These are phyloP conservation scores for Leuciscus waleckii DNA, from an alignment of 2,797 vertebrate genomes.

Conservation along the genomic window DNA sequence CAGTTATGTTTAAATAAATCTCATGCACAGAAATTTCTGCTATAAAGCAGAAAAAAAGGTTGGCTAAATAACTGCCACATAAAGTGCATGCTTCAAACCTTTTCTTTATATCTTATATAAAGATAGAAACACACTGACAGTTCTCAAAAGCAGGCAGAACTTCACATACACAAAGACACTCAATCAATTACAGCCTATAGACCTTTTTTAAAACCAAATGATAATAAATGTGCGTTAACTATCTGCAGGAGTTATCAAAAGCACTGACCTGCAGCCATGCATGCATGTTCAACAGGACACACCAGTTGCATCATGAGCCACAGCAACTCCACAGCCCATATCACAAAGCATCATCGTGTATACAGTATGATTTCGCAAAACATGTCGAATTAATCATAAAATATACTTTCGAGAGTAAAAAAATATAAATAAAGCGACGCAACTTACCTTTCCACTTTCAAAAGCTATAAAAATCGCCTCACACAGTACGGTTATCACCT, in stretches of 20 bases:
- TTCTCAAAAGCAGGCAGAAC: not conserved
- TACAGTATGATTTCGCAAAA: not conserved
- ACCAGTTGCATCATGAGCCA: slow-evolving; percentile 29
- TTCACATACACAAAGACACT: not conserved
- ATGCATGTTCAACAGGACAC: slow-evolving; percentile 24
- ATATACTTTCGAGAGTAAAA: slow-evolving; percentile 13
- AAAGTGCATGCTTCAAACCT: not conserved
- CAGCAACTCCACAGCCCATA: not conserved
- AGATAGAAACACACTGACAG: not conserved
- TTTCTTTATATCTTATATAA: not conserved
- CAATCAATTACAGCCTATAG: not conserved
- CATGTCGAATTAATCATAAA: not conserved
- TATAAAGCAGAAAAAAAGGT: not conserved
- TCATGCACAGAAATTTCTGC: not conserved
- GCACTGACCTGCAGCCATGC: not conserved
- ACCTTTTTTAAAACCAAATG: not conserved
- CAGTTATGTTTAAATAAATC: not conserved
- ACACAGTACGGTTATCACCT: slow-evolving; percentile 9
- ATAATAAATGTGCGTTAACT: not conserved
- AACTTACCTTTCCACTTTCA: slow-evolving; percentile 37
- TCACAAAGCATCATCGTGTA: not conserved
- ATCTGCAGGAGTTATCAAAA: not conserved
- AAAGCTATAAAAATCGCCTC: not conserved
- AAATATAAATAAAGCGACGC: not conserved
- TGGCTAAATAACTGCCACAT: not conserved